Percentiles rank a stretch among this genome's conserved stretches.
Evolutionary conservation across 2,113 vertebrate species (phyloP).

Genomic region (Ciconia maguari): DNA sequence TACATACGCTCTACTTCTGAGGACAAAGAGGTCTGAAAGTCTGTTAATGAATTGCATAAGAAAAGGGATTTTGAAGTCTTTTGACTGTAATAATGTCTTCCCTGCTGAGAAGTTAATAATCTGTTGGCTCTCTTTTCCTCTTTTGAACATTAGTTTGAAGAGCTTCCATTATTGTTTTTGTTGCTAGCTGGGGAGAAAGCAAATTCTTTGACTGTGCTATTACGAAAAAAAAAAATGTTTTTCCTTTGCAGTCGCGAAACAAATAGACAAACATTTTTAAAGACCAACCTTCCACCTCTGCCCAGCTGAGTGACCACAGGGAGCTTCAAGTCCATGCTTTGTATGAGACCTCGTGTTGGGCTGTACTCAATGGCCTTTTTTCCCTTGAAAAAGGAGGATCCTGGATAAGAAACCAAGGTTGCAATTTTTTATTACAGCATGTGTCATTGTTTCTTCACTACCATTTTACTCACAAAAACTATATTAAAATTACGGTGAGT

Average conservation of each 20-base stretch:
- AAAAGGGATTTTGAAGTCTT: constrained; percentile 29
- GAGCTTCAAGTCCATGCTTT: neutral
- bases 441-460: neutral
- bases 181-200: constrained; percentile 27
- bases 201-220: constrained; percentile 25
- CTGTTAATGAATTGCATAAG: constrained; percentile 38
- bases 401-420: neutral
- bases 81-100: constrained; percentile 11
- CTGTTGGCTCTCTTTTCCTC: constrained; percentile 29
- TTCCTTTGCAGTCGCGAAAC: neutral
- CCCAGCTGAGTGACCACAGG: neutral
- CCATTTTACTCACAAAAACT: neutral
- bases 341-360: neutral
- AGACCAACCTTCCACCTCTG: neutral
- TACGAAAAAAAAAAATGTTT: neutral
- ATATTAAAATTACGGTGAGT: neutral
- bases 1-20: neutral
- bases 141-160: constrained; percentile 53
- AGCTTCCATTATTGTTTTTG: constrained; percentile 55
- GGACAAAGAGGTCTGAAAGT: constrained; percentile 10
- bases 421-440: neutral
- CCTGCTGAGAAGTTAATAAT: constrained; percentile 62
- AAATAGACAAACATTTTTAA: constrained; percentile 4
- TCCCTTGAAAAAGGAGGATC: neutral
- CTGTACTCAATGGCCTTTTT: neutral